These are phyloP conservation scores for Ancistrus triradiatus DNA, from an alignment of 2,113 vertebrate species.

Conservation along the genomic window DNA sequence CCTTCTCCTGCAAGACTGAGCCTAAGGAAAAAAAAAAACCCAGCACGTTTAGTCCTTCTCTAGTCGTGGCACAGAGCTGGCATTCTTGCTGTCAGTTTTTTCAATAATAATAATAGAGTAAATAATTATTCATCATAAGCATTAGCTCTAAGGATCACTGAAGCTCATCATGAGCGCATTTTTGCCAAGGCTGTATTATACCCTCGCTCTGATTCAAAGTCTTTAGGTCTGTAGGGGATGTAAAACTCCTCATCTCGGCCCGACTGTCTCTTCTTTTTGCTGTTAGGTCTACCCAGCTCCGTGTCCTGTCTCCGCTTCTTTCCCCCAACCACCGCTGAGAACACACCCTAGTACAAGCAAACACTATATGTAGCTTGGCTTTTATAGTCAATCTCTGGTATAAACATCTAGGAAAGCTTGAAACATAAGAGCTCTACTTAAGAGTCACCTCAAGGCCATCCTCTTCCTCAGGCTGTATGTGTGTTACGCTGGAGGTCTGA, in stretches of 20 bases:
- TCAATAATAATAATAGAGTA: too few species aligned
- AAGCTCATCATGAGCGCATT: too few species aligned
- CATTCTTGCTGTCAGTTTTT: too few species aligned
- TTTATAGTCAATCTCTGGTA: too few species aligned
- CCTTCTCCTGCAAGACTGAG: constrained; percentile 70
- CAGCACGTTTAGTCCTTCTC: background rate
- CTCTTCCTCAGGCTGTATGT: constrained; percentile 39
- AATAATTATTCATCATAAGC: too few species aligned
- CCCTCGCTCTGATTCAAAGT: constrained; percentile 91
- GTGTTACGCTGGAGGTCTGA: background rate
- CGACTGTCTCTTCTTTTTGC: constrained; percentile 51
- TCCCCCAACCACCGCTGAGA: constrained; percentile 69
- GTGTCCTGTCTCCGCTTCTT: constrained; percentile 63
- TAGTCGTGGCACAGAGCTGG: too few species aligned
- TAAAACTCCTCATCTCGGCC: constrained; percentile 77
- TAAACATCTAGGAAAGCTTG: too few species aligned
- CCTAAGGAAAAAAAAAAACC: constrained; percentile 53
- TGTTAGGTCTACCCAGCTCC: constrained; percentile 39
- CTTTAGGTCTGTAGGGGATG: constrained; percentile 88
- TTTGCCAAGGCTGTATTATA: too few species aligned
- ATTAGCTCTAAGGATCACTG: too few species aligned
- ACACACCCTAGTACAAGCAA: constrained; percentile 70
- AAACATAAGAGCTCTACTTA: too few species aligned
- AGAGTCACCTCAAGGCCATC: constrained; percentile 58
- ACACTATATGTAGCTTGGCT: too few species aligned